phyloP scores from a whole-genome alignment of 2,113 vertebrate species.

The Entelurus aequoreus region DNA sequence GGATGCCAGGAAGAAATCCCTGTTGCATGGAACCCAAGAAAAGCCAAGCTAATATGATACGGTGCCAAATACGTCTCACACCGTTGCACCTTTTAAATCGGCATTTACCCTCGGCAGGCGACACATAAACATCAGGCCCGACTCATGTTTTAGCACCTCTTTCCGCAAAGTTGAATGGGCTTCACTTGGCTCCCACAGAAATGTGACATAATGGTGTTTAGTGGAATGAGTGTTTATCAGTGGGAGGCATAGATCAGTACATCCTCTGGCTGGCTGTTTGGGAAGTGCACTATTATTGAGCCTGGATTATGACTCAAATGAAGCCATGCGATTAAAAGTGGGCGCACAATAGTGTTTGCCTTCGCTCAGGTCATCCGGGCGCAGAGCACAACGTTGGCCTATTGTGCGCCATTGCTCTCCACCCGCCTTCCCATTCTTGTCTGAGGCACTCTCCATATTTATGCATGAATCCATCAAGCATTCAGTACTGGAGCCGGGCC shows the following conservation, averaged over 20 bases:
- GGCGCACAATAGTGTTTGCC: conserved; percentile 46
- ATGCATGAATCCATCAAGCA: conserved; percentile 19
- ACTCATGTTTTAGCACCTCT: conserved; percentile 18
- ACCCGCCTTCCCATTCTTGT: conserved; percentile 43
- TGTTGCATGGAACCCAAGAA: conserved; percentile 32
- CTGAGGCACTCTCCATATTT: conserved; percentile 32
- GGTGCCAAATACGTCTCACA: conserved; percentile 37
- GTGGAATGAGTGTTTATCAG: conserved; percentile 34
- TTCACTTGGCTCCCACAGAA: conserved; percentile 19
- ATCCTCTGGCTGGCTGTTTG: conserved; percentile 14
- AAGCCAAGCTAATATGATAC: conserved; percentile 27
- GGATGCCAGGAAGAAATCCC: conserved; percentile 35
- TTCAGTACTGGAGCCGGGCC: conserved; percentile 1
- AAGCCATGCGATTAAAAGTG: conserved; percentile 44
- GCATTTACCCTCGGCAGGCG: neutral
- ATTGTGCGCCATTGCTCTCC: conserved; percentile 44
- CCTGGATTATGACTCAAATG: conserved; percentile 41
- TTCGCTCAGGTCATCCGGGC: conserved; percentile 51
- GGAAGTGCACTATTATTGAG: conserved; percentile 36
- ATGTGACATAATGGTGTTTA: conserved; percentile 2
- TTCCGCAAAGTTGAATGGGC: conserved; percentile 2
- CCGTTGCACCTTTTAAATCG: conserved; percentile 26
- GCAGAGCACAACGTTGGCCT: conserved; percentile 26
- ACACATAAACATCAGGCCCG: conserved; percentile 5
- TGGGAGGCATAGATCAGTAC: conserved; percentile 26